These are phyloP conservation scores for Troides helena DNA, from an alignment of 2,888 invertebrate species.

Conservation along the genomic window DNA sequence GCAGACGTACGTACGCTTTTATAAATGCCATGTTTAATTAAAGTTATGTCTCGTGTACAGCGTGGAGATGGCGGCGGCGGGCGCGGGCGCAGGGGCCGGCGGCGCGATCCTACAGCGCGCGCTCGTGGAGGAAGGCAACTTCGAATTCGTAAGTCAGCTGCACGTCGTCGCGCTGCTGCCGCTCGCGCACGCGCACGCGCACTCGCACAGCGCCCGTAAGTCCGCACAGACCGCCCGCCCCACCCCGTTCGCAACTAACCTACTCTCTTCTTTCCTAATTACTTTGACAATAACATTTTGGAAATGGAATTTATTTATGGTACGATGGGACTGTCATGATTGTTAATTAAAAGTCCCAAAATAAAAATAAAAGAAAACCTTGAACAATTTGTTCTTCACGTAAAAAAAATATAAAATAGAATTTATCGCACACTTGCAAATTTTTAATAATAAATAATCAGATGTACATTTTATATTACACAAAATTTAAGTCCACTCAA, in stretches of 20 bases:
- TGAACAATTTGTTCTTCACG: no score
- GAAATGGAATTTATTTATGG: no score
- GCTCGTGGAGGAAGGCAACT: constrained; percentile 70
- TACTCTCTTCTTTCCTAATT: not conserved
- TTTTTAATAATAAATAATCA: no score
- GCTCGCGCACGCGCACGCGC: constrained; percentile 43
- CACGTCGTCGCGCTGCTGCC: constrained; percentile 70
- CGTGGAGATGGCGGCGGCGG: constrained; percentile 35
- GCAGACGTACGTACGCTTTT: no score
- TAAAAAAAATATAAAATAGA: no score
- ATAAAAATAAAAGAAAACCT: no score
- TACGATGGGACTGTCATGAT: no score
- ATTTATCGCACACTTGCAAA: no score
- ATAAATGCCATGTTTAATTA: no score
- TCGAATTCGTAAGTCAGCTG: constrained; percentile 78
- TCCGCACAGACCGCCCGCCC: not conserved
- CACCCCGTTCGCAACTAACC: not conserved
- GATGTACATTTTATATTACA: no score
- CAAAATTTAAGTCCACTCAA: no score
- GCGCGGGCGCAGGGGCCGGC: constrained; percentile 33
- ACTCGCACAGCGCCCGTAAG: constrained; percentile 11
- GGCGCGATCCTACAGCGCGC: constrained; percentile 48
- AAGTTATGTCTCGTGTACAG: constrained; percentile 33
- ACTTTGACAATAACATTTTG: not conserved
- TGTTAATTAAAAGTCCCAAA: no score